phyloP scores from a whole-genome alignment of 2,113 vertebrate genomes.

The Phalacrocorax brasilianus region DNA sequence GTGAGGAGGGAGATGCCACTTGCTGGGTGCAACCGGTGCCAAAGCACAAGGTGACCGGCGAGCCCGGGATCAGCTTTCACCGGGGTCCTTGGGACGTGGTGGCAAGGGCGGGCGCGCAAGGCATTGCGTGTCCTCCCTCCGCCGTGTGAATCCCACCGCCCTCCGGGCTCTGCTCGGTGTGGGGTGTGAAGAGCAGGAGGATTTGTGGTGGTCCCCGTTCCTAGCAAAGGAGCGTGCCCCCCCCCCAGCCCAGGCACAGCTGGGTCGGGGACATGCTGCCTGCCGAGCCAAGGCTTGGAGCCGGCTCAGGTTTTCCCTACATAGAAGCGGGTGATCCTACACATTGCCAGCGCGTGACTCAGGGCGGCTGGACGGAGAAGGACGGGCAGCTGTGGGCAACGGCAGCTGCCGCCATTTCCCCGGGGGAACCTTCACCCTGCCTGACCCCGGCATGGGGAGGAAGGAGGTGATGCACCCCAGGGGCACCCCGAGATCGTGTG shows the following conservation, averaged over 20 bases:
- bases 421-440: neutral
- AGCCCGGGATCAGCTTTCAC: neutral
- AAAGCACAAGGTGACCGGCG: neutral
- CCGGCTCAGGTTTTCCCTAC: neutral
- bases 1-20: neutral
- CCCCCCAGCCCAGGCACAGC: neutral
- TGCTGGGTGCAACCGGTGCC: neutral
- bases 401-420: neutral
- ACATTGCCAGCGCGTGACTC: neutral
- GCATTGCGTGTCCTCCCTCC: no score
- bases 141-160: no score
- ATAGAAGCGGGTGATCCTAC: neutral
- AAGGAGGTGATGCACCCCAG: neutral
- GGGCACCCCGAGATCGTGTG: neutral
- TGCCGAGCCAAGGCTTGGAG: neutral
- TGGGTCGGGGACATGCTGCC: fast-evolving
- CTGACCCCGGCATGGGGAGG: fast-evolving
- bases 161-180: no score
- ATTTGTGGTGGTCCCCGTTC: neutral
- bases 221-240: neutral
- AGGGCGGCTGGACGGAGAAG: neutral
- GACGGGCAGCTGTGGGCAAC: neutral
- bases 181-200: neutral
- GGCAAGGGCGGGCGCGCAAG: neutral
- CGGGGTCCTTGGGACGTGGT: neutral